Evolutionary conservation across 2,888 invertebrate species (phyloP), one percentile per base, ranked within the genome.

Genomic region (Linyphia triangularis): DNA sequence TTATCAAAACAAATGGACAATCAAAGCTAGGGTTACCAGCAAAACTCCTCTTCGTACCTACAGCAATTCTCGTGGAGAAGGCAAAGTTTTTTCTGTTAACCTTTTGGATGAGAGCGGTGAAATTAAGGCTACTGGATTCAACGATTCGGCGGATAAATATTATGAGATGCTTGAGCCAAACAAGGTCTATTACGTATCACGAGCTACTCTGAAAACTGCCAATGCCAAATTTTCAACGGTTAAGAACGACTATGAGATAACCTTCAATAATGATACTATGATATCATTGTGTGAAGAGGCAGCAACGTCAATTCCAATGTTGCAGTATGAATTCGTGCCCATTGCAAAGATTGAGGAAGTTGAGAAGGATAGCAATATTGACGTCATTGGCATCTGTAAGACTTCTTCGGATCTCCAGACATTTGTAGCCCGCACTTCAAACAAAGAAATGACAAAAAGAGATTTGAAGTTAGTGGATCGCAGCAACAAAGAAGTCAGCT

Each of bases 191-290:
- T 97, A 95, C 92, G 95, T 99, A 89, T 96, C 96, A 67, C 95
- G 96, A 89, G 97, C 96, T 90, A 94, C 94, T 67, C 93, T 99
- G n/a, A 99, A 99, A 92, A 95, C 96, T 1, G 99, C 99, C 0
- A 99, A 99, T 93, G 98, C 98, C 92, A 96, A 96, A 92, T 99
- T 94, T 93, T 94, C 95, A 40, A 94, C 94, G 51, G 93, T 98
- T 6, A 96, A 96, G 90, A 98, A 99, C 92, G 99, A 99, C 92
- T 99, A 99, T 92, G 99, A 99, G 93, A 96, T 99, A 96, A 96
- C 97, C 0, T 95, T 99, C 92, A 95, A 94, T 13, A 93, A 93
- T 7, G 97, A 98, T 65, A 96, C 97, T 0, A 94, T 93, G 91
- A 92, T 95, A 1, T 91, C 93, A 13, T 93, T 93, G 0, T 94